These are phyloP conservation scores for Gorsachius goisagi DNA, from an alignment of 2,113 vertebrate species.

Conservation along the genomic window DNA sequence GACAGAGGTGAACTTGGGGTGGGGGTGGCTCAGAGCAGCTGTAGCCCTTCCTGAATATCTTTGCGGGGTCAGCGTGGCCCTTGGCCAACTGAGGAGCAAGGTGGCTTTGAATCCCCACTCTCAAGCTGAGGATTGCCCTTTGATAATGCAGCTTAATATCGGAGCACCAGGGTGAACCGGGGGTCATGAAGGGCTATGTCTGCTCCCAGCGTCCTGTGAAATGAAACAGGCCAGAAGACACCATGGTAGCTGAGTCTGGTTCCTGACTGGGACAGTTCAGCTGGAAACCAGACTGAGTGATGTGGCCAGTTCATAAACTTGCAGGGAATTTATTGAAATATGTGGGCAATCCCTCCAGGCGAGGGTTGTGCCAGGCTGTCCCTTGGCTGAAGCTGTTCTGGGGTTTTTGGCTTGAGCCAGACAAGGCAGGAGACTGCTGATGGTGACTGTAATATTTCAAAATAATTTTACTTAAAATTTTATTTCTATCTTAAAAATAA, in stretches of 20 bases:
- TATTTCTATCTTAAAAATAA: slow-evolving; percentile 60
- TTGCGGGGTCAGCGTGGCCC: neutral
- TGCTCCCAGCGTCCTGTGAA: rapidly evolving
- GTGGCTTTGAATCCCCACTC: neutral
- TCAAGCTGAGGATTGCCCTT: neutral
- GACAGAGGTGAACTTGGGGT: neutral
- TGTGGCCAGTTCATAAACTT: neutral
- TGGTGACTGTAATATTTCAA: neutral
- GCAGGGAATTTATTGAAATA: neutral
- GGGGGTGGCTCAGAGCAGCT: neutral
- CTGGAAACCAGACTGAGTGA: neutral
- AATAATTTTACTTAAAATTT: slow-evolving; percentile 23
- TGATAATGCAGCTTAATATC: neutral
- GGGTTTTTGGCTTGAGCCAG: neutral
- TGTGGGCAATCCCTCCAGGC: rapidly evolving
- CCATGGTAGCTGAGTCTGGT: rapidly evolving
- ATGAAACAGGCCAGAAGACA: neutral
- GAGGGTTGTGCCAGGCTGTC: neutral
- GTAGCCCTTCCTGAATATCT: neutral
- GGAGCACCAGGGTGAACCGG: neutral
- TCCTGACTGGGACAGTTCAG: neutral
- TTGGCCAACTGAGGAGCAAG: rapidly evolving
- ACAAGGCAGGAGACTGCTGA: neutral
- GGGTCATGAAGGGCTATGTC: rapidly evolving
- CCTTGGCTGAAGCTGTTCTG: neutral